Base-by-base conservation (phyloP, 2,113 vertebrate genomes). In the Eidolon helvum region DNA sequence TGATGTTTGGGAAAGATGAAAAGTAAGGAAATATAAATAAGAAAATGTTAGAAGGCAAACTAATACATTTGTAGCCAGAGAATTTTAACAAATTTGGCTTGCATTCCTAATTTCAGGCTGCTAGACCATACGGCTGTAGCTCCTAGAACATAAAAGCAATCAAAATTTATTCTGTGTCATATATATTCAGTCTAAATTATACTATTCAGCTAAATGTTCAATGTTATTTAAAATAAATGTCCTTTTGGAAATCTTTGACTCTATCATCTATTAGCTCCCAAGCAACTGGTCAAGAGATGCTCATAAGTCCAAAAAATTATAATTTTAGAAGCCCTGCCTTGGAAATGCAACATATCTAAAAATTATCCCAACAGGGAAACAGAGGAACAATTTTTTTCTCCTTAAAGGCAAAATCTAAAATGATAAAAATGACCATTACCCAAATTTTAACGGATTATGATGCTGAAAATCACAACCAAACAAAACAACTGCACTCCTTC, bases 361-460 rank as follows among this genome's bases (percentile, higher is more conserved):
- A 91, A 87, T 45, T 55, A 72, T 82, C 74, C 38, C 72, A 87
- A 91, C 68, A 85, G 65, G 87, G 66, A 30, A 95, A 89, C 89
- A 95, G 80, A 83, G 40, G 79, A 96, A 71, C 38, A 84, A 45
- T 84, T 80, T 91, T 75, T 80, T 92, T 90, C n/a, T 89, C 8
- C 50, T 74, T 68, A 85, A 59, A 71, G 88, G 45, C 66, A 97
- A 92, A 97, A 90, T 86, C 72, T 95, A 97, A 93, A 95, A 82
- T 93, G 94, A 48, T 90, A 87, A 79, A 93, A 75, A 75, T 65
- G 28, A 94, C 90, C 10, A 45, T 63, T 69, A 72, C 12, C 71
- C 69, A 78, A 48, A 43, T 28, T 7, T 93, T 91, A 79, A 85
- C 35, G 95, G 82, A 91, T 45, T 77, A 95, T 63, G 48, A 87